These are phyloP conservation scores for Heterochromis multidens DNA, from an alignment of 2,113 vertebrate genomes.

Conservation along the genomic window DNA sequence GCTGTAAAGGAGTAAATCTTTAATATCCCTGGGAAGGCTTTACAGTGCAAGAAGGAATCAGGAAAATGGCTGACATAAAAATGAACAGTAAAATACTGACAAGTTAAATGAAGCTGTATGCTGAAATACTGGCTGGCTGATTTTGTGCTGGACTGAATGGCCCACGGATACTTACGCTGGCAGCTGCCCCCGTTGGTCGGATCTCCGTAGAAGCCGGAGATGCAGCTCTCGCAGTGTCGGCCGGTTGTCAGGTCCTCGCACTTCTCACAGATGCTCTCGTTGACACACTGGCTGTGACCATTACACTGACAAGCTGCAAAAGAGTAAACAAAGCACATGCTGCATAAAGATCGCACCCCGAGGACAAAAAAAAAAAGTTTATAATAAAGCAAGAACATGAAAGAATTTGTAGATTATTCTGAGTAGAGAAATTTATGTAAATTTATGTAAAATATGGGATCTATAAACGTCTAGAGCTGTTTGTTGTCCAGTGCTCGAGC, in stretches of 20 bases:
- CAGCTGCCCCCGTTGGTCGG: conserved; percentile 95
- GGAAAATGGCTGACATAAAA: conserved; percentile 36
- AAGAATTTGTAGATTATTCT: neutral
- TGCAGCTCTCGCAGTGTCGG: conserved; percentile 91
- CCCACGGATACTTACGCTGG: conserved; percentile 83
- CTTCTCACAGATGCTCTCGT: conserved; percentile 92
- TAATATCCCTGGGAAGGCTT: conserved; percentile 28
- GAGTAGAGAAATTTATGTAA: neutral
- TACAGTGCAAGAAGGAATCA: neutral
- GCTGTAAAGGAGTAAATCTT: conserved; percentile 26
- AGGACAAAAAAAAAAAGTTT: no score
- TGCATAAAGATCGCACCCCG: neutral
- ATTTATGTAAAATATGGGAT: neutral
- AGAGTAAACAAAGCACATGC: neutral
- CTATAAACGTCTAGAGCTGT: neutral
- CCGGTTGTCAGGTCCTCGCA: conserved; percentile 95
- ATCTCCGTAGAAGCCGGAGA: conserved; percentile 95
- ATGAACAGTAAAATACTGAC: conserved; percentile 31
- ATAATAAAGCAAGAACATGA: neutral
- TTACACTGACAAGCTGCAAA: conserved; percentile 94
- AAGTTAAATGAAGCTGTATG: conserved; percentile 6
- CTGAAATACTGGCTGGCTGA: neutral
- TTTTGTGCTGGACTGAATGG: neutral
- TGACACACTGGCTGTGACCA: conserved; percentile 93
- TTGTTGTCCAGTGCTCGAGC: neutral